Evolutionary conservation across 2,888 invertebrate species (phyloP).

Genomic region (Tetranychus truncatus): DNA sequence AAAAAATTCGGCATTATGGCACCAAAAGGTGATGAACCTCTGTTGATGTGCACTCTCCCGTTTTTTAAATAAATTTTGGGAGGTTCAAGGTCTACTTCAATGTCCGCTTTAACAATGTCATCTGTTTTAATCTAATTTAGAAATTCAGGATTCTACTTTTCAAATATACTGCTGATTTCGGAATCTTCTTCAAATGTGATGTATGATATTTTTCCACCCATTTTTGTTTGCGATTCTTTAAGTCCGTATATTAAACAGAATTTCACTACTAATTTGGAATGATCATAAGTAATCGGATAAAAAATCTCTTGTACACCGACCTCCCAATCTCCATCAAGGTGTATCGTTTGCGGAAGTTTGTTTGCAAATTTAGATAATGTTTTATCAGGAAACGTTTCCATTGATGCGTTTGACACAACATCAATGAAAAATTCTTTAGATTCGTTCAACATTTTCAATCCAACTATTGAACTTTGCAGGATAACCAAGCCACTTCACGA

Average conservation of each 20-base stretch:
- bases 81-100: background rate
- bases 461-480: constrained; percentile 3
- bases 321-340: background rate
- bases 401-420: background rate
- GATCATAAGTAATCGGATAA: background rate
- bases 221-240: background rate
- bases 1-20: background rate
- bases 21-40: background rate
- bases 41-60: background rate
- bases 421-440: background rate
- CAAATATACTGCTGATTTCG: background rate
- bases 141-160: background rate
- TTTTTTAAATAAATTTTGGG: background rate
- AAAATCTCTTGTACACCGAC: background rate
- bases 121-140: background rate
- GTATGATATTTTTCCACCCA: background rate
- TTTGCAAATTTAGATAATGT: background rate
- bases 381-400: background rate
- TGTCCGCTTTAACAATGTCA: background rate
- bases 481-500: background rate
- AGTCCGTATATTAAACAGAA: background rate
- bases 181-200: background rate
- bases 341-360: background rate
- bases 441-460: background rate
- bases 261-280: too few relatives aligned